Base-by-base conservation (phyloP, 35 echinoderm and acorn worm genomes). In the Diadema setosum region DNA sequence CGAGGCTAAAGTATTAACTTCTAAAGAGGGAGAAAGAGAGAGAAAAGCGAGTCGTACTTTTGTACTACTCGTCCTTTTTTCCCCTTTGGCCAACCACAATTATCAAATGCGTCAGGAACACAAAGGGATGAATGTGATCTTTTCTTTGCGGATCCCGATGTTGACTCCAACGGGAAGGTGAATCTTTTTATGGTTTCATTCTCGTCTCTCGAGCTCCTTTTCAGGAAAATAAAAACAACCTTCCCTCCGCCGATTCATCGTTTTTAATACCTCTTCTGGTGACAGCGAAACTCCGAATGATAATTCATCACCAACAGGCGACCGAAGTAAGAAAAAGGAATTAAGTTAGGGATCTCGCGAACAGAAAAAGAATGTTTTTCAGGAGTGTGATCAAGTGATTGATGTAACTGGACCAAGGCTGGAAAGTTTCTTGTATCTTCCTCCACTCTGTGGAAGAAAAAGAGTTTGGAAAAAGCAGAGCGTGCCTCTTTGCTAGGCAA, bases 1-100 rank as follows among this genome's bases (percentile, higher is more conserved):
- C 63, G 63, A 67, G 63, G 63, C 37, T 67, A 67, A 67, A 32
- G 63, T 67, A 67, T 67, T 67, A 67, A 67, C 63, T 67, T 67
- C 37, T 67, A 34, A 67, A 67, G 37, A 34, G 37, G n/a, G n/a
- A n/a, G n/a, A n/a, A n/a, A n/a, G n/a, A n/a, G n/a, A n/a, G n/a
- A n/a, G n/a, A 67, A 34, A 67, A 67, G 63, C 63, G 63, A 67
- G 63, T 67, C 63, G 63, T 26, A 26, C 63, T 67, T 67, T 67
- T 34, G 63, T 67, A 67, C 63, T n/a, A n/a, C 63, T 67, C 63
- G 63, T 33, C 37, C 63, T 67, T 67, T 67, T 67, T 26, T 15
- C 37, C 8, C 36, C 37, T n/a, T n/a, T n/a, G n/a, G n/a, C n/a
- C n/a, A n/a, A n/a, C n/a, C n/a, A n/a, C n/a, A n/a, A n/a, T n/a